Evolutionary conservation across 2,797 vertebrate genomes (phyloP), one percentile per base, ranked within the genome.

Genomic region (Taenioides sp.): DNA sequence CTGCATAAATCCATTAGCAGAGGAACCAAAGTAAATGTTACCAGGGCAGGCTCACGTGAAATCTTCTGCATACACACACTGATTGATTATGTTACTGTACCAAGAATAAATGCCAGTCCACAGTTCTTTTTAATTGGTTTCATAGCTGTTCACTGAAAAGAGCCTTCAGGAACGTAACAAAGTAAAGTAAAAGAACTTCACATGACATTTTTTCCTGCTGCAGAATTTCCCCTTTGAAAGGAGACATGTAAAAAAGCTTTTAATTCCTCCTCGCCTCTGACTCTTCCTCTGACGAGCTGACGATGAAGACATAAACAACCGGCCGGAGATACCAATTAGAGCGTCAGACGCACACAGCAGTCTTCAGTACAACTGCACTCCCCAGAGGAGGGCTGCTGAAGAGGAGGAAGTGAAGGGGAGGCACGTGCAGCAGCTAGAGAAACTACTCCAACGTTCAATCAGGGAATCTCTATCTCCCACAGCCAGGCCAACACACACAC

Each of bases 391-490:
- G 17, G 25, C 75, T 70, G 75, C 49, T 66, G 67, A 72, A 17
- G 60, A 69, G 64, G 52, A 69, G 77, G 75, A 59, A 65, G 58
- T 71, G 66, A 63, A 72, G 60, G 25, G 43, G 70, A 75, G 68
- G 69, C 69, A 61, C 16, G 23, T 55, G 63, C 70, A 63, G 73
- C 1, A 69, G 76, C 43, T 16, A 47, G 62, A 71, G 65, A 43
- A 72, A 84, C 77, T 74, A 80, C 80, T 81, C 12, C 43, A 78
- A 79, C 80, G 83, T 88, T 86, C 91, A 91, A 92, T 92, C 87
- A 90, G 85, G 84, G 85, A 90, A 87, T 85, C 89, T 88, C 85
- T 81, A 72, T 87, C 88, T 88, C 80, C 69, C 63, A 81, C 73
- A 77, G 76, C 80, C 73, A 60, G 40, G 16, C 59, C 69, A 77